phyloP scores from a whole-genome alignment of 2,797 vertebrate genomes.

The Gymnopithys bicolor region DNA sequence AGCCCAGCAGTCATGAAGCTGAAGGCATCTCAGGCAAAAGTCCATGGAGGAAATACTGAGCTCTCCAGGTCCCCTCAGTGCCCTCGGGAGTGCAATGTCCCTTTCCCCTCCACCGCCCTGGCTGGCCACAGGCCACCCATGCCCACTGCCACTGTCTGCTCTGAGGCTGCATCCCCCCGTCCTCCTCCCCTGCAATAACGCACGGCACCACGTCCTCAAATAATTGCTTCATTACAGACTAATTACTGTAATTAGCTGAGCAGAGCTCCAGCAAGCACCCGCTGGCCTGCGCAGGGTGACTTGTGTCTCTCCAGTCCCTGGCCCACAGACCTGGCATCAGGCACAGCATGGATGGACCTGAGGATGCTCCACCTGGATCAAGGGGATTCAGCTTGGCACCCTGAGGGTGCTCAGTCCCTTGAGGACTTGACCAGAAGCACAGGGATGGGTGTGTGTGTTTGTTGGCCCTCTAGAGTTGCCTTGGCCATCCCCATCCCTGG shows the following conservation, averaged over 20 bases:
- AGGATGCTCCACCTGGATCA: background rate
- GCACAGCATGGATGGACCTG: accelerated
- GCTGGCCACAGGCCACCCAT: accelerated
- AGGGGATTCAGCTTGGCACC: background rate
- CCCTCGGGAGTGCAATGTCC: accelerated
- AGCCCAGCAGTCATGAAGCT: accelerated
- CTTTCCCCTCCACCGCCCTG: background rate
- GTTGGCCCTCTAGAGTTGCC: background rate
- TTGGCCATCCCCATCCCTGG: no score
- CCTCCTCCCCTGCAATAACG: background rate
- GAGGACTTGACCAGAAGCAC: background rate
- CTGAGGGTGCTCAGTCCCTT: background rate
- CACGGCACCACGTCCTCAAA: constrained; percentile 11
- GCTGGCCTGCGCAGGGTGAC: background rate
- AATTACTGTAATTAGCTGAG: constrained; percentile 71
- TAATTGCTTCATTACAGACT: constrained; percentile 76
- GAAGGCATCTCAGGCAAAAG: accelerated
- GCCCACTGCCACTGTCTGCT: accelerated
- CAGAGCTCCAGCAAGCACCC: background rate
- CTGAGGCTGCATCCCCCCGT: accelerated
- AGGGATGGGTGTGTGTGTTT: accelerated
- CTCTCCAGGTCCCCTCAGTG: accelerated
- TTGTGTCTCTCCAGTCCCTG: accelerated
- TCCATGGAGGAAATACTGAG: accelerated
- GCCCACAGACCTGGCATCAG: accelerated